Evolutionary conservation across 2,888 invertebrate genomes (phyloP), one percentile per base, ranked within the genome.

Genomic region (Ormyrus labotus): DNA sequence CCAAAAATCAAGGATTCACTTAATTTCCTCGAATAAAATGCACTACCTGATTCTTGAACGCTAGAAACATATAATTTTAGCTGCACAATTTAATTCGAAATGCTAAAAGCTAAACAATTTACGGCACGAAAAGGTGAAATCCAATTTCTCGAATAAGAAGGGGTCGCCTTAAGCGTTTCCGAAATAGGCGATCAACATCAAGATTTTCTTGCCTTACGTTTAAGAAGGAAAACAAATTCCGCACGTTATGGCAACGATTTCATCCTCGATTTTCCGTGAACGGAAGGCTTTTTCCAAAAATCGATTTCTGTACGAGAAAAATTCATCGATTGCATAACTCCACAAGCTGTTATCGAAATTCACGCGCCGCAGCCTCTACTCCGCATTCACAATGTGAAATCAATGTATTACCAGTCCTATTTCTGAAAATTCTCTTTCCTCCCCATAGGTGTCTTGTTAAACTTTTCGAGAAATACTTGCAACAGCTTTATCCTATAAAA

Each of bases 331-430:
- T 69, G 73, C 78, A 9, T 65, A 58, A 64, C 70, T 71, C 53
- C 58, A 58, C 71, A 53, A 70, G 74, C 74, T 74, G 79, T 70
- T 79, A 74, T 79, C 51, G 74, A 70, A 70, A 74, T 79, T 70
- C 74, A 69, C 74, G 79, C 79, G 64, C 58, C 74, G 74, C 13
- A 64, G 71, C 71, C 19, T 67, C 65, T n/a, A 34, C 51, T 34
- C 58, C 19, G 65, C 50, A 58, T 51, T 60, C 58, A 51, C 58
- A 65, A 6, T 57, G 60, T 64, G 48, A 76, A 78, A 72, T 72
- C 57, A 55, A 53, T 72, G 65, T 60, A 78, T 78, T 78, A 72
- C 71, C 65, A 45, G 67, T 34, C 34, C 34, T 53, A 82, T 83
- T 83, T 83, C 67, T 79, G 65, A 69, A 70, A 74, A 61, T 6